Percentiles rank a stretch among this genome's conserved stretches.
Conservation (phyloP, 2,888 invertebrate species). For the Lingula anatina region DNA sequence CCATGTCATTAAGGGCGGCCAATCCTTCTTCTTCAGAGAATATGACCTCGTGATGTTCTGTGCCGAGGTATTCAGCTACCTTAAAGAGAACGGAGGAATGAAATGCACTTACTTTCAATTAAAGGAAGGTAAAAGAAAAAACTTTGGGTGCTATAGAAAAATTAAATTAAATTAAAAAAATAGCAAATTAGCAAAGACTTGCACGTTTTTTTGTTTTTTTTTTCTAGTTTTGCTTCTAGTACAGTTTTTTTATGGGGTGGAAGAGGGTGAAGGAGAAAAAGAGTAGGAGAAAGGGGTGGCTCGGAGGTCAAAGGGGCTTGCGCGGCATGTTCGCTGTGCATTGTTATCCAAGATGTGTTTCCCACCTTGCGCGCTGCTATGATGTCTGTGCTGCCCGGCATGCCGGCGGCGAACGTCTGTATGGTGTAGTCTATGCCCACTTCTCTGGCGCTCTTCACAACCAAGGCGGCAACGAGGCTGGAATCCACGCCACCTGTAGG, state of each 20-base stretch:
- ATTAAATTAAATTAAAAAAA: too few relatives aligned
- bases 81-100: too few relatives aligned
- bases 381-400: conserved; percentile 79
- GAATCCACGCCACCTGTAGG: conserved; percentile 67
- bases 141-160: too few relatives aligned
- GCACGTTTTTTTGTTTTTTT: too few relatives aligned
- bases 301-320: background rate
- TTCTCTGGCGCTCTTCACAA: conserved; percentile 30
- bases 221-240: too few relatives aligned
- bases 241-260: too few relatives aligned
- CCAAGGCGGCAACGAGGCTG: conserved; percentile 64
- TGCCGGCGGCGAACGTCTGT: conserved; percentile 81
- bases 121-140: too few relatives aligned
- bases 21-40: conserved; percentile 74
- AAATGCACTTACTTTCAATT: too few relatives aligned
- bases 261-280: too few relatives aligned
- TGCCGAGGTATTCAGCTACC: conserved; percentile 68
- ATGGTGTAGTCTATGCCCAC: conserved; percentile 29
- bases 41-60: conserved; percentile 79
- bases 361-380: conserved; percentile 66
- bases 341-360: background rate
- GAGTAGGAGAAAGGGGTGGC: too few relatives aligned
- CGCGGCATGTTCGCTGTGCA: too few relatives aligned
- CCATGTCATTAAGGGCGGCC: conserved; percentile 69
- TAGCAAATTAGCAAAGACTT: background rate